Evolutionary conservation across 2,113 vertebrate genomes (phyloP), one percentile per base, ranked within the genome.

Genomic region (Benitochromis conjunctus): DNA sequence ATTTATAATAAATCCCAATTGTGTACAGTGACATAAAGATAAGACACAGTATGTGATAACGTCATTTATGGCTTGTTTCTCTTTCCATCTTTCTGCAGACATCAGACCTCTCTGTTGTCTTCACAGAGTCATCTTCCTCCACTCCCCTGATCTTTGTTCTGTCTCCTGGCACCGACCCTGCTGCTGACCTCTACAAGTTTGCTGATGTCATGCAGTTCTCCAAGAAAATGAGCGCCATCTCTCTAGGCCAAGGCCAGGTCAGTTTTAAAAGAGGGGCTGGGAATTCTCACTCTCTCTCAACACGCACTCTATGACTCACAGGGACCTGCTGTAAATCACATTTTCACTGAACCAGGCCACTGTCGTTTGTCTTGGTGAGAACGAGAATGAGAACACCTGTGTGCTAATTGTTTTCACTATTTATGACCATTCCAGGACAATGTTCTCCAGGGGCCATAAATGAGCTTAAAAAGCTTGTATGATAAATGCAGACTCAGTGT

Each of bases 171-270:
- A 97, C 98, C 5, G 98, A 98, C 91, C 98, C 98, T 0, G 97
- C 98, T 29, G 96, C 97, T 0, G 96, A 97, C 91, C 97, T 99
- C 62, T 98, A 98, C 94, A 98, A 97, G 86, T 98, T 99, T 94
- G 97, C 98, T 13, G 98, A 98, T 86, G 95, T 96, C 91, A 99
- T 97, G 97, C 97, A 96, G 83, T 98, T 98, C 93, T 97, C 97
- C 43, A 96, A 97, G 71, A 99, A 98, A 88, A 95, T 98, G 31
- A 94, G 92, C 19, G 97, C 97, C 89, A 98, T 99, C 92, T 99
- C 97, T 48, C 94, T 98, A 43, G 98, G 97, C 12, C 98, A 98
- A 89, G 98, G 98, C 53, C 98, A 98, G 97, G 97, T 99, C 74
- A 93, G 93, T 41, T 9, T 31, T 62, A 29, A 6, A 13, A 24